Base-by-base conservation (phyloP, 2,797 vertebrate genomes). In the Myripristis jacobus region DNA sequence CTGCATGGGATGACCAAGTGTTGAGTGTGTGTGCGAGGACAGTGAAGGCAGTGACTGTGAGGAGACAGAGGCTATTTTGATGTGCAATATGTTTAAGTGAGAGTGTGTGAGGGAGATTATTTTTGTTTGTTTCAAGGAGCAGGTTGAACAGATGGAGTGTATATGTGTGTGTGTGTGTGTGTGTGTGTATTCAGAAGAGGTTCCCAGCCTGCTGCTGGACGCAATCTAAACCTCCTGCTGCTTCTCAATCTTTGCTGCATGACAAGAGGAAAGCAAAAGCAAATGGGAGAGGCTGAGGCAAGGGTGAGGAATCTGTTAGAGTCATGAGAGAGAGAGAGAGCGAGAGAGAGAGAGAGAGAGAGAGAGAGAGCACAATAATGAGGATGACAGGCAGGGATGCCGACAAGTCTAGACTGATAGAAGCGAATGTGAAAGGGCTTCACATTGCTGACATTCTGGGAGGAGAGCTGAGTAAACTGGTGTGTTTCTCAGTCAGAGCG, bases 11-110 rank as follows among this genome's bases (percentile, higher is more conserved):
- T 21, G 77, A 78, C 64, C 1, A 75, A 57, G 80, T 75, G 84
- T 86, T 86, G 77, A 57, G 80, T 77, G 84, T 86, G 84, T 86
- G 76, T 70, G 75, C n/a, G 61, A 41, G 57, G 80, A 87, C 82
- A 82, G 87, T 66, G 77, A 61, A 57, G 62, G 44, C 2, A 87
- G 79, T 64, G 79, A 75, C 56, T 34, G 80, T 44, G 76, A 82
- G 81, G 86, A 87, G 75, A 84, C 77, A 73, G 79, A 5, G 59
- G 70, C 81, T 80, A 73, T 79, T 88, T 75, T 89, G 75, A 29
- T 86, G 87, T 64, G 86, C 89, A 91, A 92, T 89, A 90, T 81
- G 90, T 81, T 29, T 84, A 15, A 65, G 63, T 73, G 74, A 78
- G 83, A 69, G 82, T 57, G 71, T 67, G 83, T 68, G 52, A 79